phyloP scores from a whole-genome alignment of 2,113 vertebrate genomes.

The Mirounga angustirostris region DNA sequence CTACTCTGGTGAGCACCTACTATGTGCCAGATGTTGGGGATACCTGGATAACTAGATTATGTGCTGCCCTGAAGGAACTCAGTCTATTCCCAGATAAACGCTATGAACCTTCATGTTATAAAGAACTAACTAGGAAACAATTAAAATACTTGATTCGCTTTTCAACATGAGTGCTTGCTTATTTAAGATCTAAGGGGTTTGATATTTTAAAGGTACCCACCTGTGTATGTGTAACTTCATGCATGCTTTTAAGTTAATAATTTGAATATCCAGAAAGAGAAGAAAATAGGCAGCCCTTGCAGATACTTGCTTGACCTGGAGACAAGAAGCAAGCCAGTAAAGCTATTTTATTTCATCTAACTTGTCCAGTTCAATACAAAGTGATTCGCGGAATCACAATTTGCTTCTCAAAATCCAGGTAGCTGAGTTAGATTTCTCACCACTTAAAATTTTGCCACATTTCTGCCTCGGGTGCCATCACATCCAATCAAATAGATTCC shows the following conservation, averaged over 20 bases:
- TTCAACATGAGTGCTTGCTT: not conserved
- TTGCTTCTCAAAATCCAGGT: conserved; percentile 51
- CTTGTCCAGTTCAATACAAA: conserved; percentile 77
- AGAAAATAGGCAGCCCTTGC: conserved; percentile 53
- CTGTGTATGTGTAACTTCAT: conserved; percentile 53
- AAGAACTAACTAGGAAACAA: not conserved
- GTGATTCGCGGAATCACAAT: conserved; percentile 21
- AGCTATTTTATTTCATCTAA: conserved; percentile 77
- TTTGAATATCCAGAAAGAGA: conserved; percentile 47
- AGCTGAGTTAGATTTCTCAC: conserved; percentile 78
- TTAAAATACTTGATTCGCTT: not conserved
- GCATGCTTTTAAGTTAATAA: conserved; percentile 49
- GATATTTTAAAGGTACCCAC: conserved; percentile 52
- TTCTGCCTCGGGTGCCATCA: conserved; percentile 64
- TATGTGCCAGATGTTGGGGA: not conserved
- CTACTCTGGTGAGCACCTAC: not conserved
- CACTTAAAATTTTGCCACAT: conserved; percentile 74
- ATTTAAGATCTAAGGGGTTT: conserved; percentile 66
- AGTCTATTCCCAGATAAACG: not conserved
- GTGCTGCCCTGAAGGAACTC: not conserved
- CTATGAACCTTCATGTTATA: not conserved
- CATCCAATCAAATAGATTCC: conserved; percentile 68
- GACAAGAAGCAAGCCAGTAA: conserved; percentile 75
- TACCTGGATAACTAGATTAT: not conserved
- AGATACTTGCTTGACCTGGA: conserved; percentile 76